Percentiles rank a stretch among this genome's conserved stretches.
phyloP scores from a whole-genome alignment of 2,888 invertebrate species.

The Seladonia tumulorum region DNA sequence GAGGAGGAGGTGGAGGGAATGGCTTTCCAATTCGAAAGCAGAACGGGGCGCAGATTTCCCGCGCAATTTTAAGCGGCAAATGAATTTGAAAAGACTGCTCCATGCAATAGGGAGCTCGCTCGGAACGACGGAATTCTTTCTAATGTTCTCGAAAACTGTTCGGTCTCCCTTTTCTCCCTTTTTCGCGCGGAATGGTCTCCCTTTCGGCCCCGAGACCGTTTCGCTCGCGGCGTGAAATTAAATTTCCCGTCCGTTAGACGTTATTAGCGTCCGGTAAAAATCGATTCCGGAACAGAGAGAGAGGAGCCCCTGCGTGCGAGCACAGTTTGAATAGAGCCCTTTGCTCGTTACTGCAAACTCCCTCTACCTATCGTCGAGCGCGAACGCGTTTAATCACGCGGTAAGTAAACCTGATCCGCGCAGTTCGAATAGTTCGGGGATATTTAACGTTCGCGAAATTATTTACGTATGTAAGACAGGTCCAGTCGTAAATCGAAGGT shows the following conservation, averaged over 20 bases:
- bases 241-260: slow-evolving; percentile 39
- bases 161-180: background rate
- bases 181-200: slow-evolving; percentile 9
- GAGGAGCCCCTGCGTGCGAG: background rate
- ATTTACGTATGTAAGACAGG: slow-evolving; percentile 14
- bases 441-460: slow-evolving; percentile 36
- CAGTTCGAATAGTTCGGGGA: background rate
- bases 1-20: slow-evolving; percentile 41
- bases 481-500: slow-evolving; percentile 23
- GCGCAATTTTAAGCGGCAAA: slow-evolving; percentile 69
- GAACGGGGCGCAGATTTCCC: slow-evolving; percentile 56
- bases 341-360: slow-evolving; percentile 15
- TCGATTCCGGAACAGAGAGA: slow-evolving; percentile 18
- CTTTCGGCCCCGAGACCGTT: slow-evolving; percentile 34
- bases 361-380: background rate
- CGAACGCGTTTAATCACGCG: slow-evolving; percentile 23
- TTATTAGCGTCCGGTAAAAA: slow-evolving; percentile 52
- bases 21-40: slow-evolving; percentile 69
- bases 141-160: slow-evolving; percentile 43
- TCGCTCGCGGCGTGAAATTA: slow-evolving; percentile 40
- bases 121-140: slow-evolving; percentile 41
- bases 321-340: slow-evolving; percentile 4
- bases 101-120: slow-evolving; percentile 13
- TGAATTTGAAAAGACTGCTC: slow-evolving; percentile 64
- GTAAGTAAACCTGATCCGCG: slow-evolving; percentile 25